phyloP scores from a whole-genome alignment of 2,113 vertebrate genomes.

The Oncorhynchus gorbuscha region DNA sequence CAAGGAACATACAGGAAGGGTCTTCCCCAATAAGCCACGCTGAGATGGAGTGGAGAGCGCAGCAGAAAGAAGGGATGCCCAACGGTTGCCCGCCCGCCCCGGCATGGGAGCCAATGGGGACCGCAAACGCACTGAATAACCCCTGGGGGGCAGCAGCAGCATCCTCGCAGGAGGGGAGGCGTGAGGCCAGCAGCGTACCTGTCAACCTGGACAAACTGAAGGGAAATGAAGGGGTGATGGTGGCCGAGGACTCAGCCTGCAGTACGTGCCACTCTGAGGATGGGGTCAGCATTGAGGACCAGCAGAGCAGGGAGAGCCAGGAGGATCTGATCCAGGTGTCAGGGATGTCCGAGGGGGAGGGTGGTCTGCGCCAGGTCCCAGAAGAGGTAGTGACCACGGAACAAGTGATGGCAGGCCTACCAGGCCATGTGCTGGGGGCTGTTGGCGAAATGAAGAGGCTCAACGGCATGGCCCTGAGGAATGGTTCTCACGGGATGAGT shows the following conservation, averaged over 20 bases:
- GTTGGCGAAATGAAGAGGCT: constrained; percentile 76
- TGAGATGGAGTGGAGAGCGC: not conserved
- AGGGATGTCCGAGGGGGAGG: constrained; percentile 60
- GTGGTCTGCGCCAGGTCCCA: constrained; percentile 1
- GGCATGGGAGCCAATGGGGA: constrained; percentile 37
- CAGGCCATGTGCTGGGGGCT: constrained; percentile 49
- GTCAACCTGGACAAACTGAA: constrained; percentile 35
- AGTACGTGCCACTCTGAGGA: constrained; percentile 72
- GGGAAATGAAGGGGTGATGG: constrained; percentile 8
- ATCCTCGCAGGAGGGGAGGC: constrained; percentile 13
- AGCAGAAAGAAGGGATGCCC: constrained; percentile 35
- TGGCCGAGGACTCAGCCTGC: constrained; percentile 76
- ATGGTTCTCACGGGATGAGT: constrained; percentile 68
- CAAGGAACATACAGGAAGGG: constrained; percentile 11
- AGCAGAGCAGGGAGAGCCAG: constrained; percentile 61
- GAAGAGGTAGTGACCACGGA: constrained; percentile 23
- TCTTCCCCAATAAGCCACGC: constrained; percentile 5
- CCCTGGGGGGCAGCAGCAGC: constrained; percentile 6
- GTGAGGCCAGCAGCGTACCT: constrained; percentile 7
- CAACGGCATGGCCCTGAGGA: constrained; percentile 68
- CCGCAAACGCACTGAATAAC: constrained; percentile 23
- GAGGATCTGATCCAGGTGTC: constrained; percentile 67
- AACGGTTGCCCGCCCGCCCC: constrained; percentile 55
- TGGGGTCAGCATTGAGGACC: constrained; percentile 64
- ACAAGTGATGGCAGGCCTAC: not conserved